Evolutionary conservation across 2,888 invertebrate genomes (phyloP).

Genomic region (Autographa gamma): DNA sequence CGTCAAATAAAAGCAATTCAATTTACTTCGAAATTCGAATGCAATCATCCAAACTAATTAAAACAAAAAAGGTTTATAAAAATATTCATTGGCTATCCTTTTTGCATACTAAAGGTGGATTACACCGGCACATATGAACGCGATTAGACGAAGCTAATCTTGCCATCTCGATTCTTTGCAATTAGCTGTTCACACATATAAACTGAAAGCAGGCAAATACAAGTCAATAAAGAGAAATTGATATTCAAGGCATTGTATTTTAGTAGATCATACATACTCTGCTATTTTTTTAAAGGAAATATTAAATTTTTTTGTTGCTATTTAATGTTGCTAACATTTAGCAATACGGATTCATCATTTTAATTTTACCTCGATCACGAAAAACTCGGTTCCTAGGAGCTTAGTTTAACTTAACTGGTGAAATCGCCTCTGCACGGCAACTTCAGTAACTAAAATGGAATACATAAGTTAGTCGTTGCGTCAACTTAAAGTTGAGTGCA

Average conservation of each 20-base stretch:
- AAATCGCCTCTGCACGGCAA: neutral
- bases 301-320: no score
- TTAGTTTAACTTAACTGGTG: neutral
- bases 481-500: constrained; percentile 26
- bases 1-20: neutral
- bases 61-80: neutral
- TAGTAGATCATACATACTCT: no score
- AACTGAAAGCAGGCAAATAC: neutral
- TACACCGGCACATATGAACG: neutral
- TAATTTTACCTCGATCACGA: neutral
- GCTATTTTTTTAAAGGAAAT: no score
- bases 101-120: neutral
- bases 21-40: neutral
- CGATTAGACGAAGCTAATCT: neutral
- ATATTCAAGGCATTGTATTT: no score
- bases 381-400: neutral
- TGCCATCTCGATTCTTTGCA: neutral
- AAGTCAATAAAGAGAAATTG: no score
- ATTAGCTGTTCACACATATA: neutral
- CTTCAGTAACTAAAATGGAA: constrained; percentile 33
- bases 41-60: constrained; percentile 1
- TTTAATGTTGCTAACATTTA: no score
- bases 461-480: constrained; percentile 34
- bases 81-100: neutral
- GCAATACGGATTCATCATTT: no score